A percentile compares a stretch with the other conserved stretches of the same genome.
phyloP scores from a whole-genome alignment of 2,888 invertebrate species.

The Himalopsyche kuldschensis region DNA sequence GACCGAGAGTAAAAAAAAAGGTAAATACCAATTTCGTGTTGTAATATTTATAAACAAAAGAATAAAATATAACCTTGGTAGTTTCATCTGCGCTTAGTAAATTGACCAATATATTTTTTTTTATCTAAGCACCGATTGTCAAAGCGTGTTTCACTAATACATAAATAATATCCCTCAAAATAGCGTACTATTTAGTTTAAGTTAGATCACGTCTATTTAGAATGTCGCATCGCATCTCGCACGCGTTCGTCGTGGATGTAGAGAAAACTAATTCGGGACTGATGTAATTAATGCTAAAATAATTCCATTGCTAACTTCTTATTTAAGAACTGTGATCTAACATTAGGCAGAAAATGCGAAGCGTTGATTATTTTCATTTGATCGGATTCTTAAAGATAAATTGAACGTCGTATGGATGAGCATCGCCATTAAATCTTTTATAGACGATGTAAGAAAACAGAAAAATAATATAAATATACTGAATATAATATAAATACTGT shows the following conservation, averaged over 20 bases:
- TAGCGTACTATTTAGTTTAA: background rate
- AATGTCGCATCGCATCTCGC: background rate
- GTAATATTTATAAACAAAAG: no score
- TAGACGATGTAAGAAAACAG: background rate
- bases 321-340: background rate
- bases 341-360: background rate
- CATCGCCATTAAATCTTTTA: background rate
- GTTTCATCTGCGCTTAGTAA: no score
- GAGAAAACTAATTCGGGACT: background rate
- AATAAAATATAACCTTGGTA: no score
- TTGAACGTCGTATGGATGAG: background rate
- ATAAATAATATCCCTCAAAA: background rate
- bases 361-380: background rate
- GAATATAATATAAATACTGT: no score
- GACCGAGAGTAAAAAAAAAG: no score
- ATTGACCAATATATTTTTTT: no score
- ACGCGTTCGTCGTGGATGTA: background rate
- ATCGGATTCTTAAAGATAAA: background rate
- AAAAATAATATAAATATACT: no score
- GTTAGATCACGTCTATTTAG: background rate
- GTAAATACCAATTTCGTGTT: no score
- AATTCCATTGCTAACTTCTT: background rate
- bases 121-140: no score
- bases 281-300: background rate
- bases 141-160: no score